These are phyloP conservation scores for Volucella inflata DNA, from an alignment of 2,888 invertebrate species.

Conservation along the genomic window DNA sequence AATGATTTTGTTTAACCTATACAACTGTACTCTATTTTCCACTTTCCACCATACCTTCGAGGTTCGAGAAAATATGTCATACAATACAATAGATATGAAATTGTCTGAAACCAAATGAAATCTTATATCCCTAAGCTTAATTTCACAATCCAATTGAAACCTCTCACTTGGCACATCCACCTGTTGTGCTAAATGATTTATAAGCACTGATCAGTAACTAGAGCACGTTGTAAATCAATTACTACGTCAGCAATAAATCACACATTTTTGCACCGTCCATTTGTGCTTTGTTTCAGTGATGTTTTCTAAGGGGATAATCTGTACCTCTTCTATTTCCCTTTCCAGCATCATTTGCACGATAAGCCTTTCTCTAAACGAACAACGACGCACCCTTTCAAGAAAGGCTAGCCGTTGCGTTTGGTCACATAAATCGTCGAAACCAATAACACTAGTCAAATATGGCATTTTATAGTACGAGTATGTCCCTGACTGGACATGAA, in stretches of 20 bases:
- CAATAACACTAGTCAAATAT: conserved; percentile 51
- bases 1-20: too few relatives aligned
- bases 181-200: conserved; percentile 23
- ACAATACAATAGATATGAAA: too few relatives aligned
- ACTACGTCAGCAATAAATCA: conserved; percentile 44
- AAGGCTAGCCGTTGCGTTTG: conserved; percentile 28
- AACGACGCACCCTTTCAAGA: conserved; percentile 26
- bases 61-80: neutral
- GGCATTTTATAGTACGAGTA: too few relatives aligned
- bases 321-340: neutral
- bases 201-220: conserved; percentile 30
- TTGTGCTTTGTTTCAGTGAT: conserved; percentile 58
- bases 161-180: neutral
- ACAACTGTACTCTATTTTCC: too few relatives aligned
- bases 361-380: conserved; percentile 36
- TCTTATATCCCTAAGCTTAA: neutral
- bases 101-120: neutral
- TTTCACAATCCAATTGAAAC: neutral
- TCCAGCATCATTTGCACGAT: neutral
- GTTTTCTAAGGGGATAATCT: conserved; percentile 54
- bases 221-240: conserved; percentile 61
- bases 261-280: neutral
- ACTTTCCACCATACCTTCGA: too few relatives aligned
- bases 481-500: conserved; percentile 28
- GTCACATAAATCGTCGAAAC: conserved; percentile 50